Evolutionary conservation across 2,888 invertebrate species (phyloP), one percentile per base, ranked within the genome.

Genomic region (Noctuana brunneofusca): DNA sequence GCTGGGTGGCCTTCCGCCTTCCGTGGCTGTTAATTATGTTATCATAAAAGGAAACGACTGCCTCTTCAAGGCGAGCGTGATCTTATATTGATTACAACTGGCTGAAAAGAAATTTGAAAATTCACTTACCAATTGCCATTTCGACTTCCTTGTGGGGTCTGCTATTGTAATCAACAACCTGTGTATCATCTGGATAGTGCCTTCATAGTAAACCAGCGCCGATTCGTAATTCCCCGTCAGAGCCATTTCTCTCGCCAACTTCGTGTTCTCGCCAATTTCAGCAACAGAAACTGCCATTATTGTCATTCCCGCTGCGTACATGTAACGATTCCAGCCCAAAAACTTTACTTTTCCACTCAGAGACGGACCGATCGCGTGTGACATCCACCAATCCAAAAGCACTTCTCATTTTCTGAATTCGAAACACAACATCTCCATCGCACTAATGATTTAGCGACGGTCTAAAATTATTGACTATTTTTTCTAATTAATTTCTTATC

Each of bases 151-250:
- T 64, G 95, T 93, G 38, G 95, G 95, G 84, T 97, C 97, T 12
- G 93, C 94, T 66, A 97, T 96, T 58, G 95, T 95, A 30, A 94
- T 93, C 49, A 98, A 93, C 65, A 98, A 93, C 75, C 96, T 94
- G 75, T 96, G 96, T 74, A 99, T 95, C 93, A 98, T 97, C 83
- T 97, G 97, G 64, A 98, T 94, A 9, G 97, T 96, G 58, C 97
- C 97, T 84, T 98, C 97, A 83, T 98, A 98, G 87, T 98, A 98
- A 64, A 98, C 96, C 70, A 96, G 94, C 22, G 99, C 96, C 68
- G 97, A 96, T 79, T 99, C 98, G 82, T 99, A 99, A 87, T 98
- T 97, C 20, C 99, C 98, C 81, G 97, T 95, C 77, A 99, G 92
- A 66, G 98, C 97, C 95, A 96, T 97, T 92, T 99, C 98, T 78